These are phyloP conservation scores for Nemotelus pantherinus DNA, from an alignment of 2,888 invertebrate species.

Conservation along the genomic window DNA sequence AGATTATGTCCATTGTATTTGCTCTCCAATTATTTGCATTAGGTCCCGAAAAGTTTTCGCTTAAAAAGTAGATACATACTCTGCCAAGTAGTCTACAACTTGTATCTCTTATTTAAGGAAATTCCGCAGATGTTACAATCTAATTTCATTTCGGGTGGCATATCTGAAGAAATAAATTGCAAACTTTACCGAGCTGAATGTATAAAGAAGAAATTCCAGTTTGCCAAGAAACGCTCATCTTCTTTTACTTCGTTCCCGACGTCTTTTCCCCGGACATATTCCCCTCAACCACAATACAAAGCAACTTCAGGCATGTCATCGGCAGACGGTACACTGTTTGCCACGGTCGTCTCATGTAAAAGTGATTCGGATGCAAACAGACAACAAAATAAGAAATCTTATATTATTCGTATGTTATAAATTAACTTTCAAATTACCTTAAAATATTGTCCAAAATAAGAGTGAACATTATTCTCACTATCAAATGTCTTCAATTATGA, in stretches of 20 bases:
- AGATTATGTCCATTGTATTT: neutral
- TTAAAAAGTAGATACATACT: conserved; percentile 25
- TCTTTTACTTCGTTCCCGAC: neutral
- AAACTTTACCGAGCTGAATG: conserved; percentile 44
- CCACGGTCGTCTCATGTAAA: neutral
- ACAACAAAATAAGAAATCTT: conserved; percentile 42
- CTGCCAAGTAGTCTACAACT: conserved; percentile 3
- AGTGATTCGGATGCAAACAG: conserved; percentile 11
- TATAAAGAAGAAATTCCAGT: conserved; percentile 41
- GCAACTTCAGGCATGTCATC: neutral
- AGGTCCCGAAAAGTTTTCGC: conserved; percentile 17
- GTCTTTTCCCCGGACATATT: neutral
- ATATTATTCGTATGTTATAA: conserved; percentile 41
- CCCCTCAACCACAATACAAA: neutral
- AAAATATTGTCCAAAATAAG: conserved; percentile 40
- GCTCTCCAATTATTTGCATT: conserved; percentile 27
- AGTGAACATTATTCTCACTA: conserved; percentile 30
- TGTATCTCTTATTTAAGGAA: conserved; percentile 40
- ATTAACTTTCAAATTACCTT: conserved; percentile 43
- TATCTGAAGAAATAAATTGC: conserved; percentile 42
- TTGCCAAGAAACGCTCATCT: conserved; percentile 36
- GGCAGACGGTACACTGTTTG: neutral
- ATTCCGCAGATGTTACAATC: conserved; percentile 43
- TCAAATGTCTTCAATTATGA: conserved; percentile 43
- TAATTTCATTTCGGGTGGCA: conserved; percentile 42